A percentile compares a stretch with the other conserved stretches of the same genome.
Evolutionary conservation across 2,888 invertebrate genomes (phyloP).

Genomic region (Rotaria macrura): DNA sequence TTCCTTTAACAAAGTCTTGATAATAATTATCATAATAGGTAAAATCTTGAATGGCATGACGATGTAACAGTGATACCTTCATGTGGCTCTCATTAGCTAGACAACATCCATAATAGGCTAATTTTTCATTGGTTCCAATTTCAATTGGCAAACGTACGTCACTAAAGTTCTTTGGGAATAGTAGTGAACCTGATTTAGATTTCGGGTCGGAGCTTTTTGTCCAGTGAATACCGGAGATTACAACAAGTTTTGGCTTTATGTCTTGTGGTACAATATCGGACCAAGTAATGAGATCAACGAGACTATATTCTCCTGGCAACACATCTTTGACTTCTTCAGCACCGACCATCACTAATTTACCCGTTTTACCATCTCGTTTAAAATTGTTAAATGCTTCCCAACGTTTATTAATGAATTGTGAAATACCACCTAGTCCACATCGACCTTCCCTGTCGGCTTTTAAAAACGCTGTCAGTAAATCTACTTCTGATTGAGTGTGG

Average conservation of each 20-base stretch:
- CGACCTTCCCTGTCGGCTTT: not conserved
- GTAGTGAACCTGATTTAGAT: conserved; percentile 16
- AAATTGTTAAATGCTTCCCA: conserved; percentile 28
- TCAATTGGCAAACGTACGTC: conserved; percentile 25
- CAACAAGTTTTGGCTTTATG: conserved; percentile 1
- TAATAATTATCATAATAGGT: conserved; percentile 37
- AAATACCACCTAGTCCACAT: not conserved
- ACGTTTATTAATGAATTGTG: conserved; percentile 8
- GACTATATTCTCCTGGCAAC: conserved; percentile 24
- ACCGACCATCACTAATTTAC: conserved; percentile 31
- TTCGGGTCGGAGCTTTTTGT: not conserved
- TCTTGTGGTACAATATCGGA: conserved; percentile 13
- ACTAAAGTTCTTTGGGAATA: conserved; percentile 26
- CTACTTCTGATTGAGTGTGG: not conserved
- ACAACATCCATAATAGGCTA: conserved; percentile 32
- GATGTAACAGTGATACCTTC: conserved; percentile 35
- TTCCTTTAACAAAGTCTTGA: conserved; percentile 36
- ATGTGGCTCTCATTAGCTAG: conserved; percentile 22
- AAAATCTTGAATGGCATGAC: conserved; percentile 37
- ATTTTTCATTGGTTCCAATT: conserved; percentile 24
- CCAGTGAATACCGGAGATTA: conserved; percentile 18
- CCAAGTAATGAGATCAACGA: conserved; percentile 23
- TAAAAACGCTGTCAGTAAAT: not conserved
- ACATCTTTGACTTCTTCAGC: conserved; percentile 18
- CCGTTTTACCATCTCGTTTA: conserved; percentile 27